Base-by-base conservation (phyloP, 2,113 vertebrate genomes). In the Pterocles orientalis region DNA sequence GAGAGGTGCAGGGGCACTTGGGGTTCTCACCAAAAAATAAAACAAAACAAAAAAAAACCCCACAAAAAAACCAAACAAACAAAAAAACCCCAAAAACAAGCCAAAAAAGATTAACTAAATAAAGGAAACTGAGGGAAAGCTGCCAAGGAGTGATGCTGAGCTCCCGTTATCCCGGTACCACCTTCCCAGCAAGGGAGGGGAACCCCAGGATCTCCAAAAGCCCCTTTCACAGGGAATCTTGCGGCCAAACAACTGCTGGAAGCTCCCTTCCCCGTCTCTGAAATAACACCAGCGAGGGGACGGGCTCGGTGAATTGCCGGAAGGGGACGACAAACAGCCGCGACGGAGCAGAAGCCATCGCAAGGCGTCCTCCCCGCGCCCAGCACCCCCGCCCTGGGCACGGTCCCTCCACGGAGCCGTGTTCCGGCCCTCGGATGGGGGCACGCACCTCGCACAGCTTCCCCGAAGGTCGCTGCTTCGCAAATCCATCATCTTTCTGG, bases 81-180 rank as follows among this genome's bases (percentile, higher is more conserved):
- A 39, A 31, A 56, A 41, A 41, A 41, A 41, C 39, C 39, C 39
- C 23, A 25, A 19, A 41, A 14, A 9, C 26, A 48, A 48, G 65
- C 18, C 31, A 26, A 80, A 81, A 68, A 53, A 79, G 31, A 31
- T 17, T 39, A 66, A 51, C 72, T 14, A 60, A 69, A 60, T 9
- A 43, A 54, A 81, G 64, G 82, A 68, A 84, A 20, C 23, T 0
- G 1, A 3, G 0, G 82, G 36, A 77, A 29, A 72, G 62, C 66
- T 12, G 71, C 72, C 31, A 57, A 57, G 41, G 47, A 53, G 50
- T 7, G 33, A 57, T 34, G 58, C 57, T 1, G 3, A 77, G 58
- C 69, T 82, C 54, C 31, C 0, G 1, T 29, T 34, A 18, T 10
- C 33, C 18, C n/a, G 3, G 0, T 1, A 21, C 12, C 78, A 58